A percentile compares a stretch with the other conserved stretches of the same genome.
phyloP scores from a whole-genome alignment of 2,888 invertebrate species.

The Eilema depressum region DNA sequence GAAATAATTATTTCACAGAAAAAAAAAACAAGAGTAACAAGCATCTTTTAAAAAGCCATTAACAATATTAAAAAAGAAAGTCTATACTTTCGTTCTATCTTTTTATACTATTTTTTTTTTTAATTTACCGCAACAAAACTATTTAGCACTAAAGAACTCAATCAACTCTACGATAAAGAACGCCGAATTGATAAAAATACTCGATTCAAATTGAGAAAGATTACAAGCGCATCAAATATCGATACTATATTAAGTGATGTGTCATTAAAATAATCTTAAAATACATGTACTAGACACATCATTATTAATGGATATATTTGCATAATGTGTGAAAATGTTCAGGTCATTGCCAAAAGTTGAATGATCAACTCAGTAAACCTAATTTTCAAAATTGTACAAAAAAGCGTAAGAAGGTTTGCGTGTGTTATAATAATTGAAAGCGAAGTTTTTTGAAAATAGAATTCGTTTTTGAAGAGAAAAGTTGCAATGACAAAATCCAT shows the following conservation, averaged over 20 bases:
- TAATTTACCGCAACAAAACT: not conserved
- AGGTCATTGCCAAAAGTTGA: constrained; percentile 27
- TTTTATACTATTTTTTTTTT: too few species aligned
- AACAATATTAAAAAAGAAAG: constrained; percentile 6
- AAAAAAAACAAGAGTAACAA: not conserved
- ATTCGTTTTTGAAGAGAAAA: too few species aligned
- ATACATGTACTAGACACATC: constrained; percentile 15
- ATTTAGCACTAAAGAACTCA: constrained; percentile 21
- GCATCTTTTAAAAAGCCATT: not conserved
- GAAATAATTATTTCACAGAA: constrained; percentile 4
- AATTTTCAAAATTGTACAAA: constrained; percentile 24
- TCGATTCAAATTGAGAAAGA: constrained; percentile 25
- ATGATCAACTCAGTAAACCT: constrained; percentile 21
- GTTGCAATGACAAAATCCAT: too few species aligned
- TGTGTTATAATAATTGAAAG: too few species aligned
- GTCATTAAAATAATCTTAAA: constrained; percentile 28
- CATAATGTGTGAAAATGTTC: constrained; percentile 15
- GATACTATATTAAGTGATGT: constrained; percentile 20
- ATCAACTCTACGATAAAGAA: constrained; percentile 20
- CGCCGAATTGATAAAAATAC: constrained; percentile 38
- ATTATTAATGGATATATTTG: constrained; percentile 29
- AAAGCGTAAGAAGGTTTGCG: too few species aligned
- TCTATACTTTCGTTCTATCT: not conserved
- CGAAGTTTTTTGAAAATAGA: too few species aligned
- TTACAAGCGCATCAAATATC: constrained; percentile 24